These are phyloP conservation scores for Amphipoea lucens DNA, from an alignment of 2,888 invertebrate species.

Conservation along the genomic window DNA sequence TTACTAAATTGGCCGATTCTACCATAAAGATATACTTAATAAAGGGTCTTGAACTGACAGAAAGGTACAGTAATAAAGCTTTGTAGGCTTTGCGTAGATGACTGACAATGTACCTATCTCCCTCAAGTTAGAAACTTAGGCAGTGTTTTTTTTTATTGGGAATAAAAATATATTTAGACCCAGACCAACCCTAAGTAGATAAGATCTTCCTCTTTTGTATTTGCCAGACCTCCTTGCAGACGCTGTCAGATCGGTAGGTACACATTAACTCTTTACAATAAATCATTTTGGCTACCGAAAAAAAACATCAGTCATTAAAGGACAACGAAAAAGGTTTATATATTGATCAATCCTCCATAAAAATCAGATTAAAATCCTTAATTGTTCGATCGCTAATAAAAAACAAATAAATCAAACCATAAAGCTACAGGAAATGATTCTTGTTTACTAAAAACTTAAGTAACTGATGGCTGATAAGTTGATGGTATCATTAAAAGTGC, in stretches of 20 bases:
- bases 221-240: not conserved
- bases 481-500: slow-evolving; percentile 42
- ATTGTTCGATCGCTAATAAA: slow-evolving; percentile 15
- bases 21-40: not conserved
- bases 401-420: slow-evolving; percentile 31
- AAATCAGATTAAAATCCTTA: slow-evolving; percentile 11
- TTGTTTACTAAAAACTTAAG: slow-evolving; percentile 21
- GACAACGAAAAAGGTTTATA: slow-evolving; percentile 3
- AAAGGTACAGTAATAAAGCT: not conserved
- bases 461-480: slow-evolving; percentile 31
- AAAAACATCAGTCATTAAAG: not conserved
- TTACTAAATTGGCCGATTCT: not conserved
- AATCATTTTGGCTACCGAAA: slow-evolving; percentile 7
- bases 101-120: too few relatives aligned
- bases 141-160: not conserved
- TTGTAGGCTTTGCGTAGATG: not conserved
- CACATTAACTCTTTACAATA: not conserved
- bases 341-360: slow-evolving; percentile 3
- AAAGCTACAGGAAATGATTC: slow-evolving; percentile 29
- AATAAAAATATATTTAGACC: not conserved
- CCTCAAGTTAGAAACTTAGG: not conserved
- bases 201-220: too few relatives aligned
- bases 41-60: not conserved
- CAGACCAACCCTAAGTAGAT: too few relatives aligned
- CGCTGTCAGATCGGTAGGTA: too few relatives aligned